Conservation (phyloP, 2,888 invertebrate genomes). For the Lasioglossum calceatum region DNA sequence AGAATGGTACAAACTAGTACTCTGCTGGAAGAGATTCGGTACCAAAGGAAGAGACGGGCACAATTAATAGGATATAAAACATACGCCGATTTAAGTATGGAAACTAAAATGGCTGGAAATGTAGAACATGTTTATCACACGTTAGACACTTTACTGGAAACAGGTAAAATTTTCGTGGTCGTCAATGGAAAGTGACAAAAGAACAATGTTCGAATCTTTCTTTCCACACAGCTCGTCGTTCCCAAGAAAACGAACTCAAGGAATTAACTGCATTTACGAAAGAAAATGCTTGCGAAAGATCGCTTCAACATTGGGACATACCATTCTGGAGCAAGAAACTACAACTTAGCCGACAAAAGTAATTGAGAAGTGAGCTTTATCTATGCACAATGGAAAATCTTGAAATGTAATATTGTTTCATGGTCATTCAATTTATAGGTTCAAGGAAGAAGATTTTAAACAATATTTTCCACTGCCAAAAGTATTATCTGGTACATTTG, state of each 20-base stretch:
- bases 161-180: slow-evolving; percentile 79
- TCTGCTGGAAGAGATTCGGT: slow-evolving; percentile 91
- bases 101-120: slow-evolving; percentile 96
- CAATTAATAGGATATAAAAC: slow-evolving; percentile 91
- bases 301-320: slow-evolving; percentile 93
- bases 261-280: slow-evolving; percentile 88
- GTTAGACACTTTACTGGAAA: slow-evolving; percentile 88
- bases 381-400: background rate
- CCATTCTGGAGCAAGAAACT: slow-evolving; percentile 95
- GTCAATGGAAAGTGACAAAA: background rate
- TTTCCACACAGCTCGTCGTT: slow-evolving; percentile 87
- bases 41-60: slow-evolving; percentile 89
- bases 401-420: background rate
- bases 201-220: background rate
- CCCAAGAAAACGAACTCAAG: slow-evolving; percentile 91
- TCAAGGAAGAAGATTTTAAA: slow-evolving; percentile 89
- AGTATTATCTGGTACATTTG: slow-evolving; percentile 92
- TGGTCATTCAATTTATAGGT: slow-evolving; percentile 79
- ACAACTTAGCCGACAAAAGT: slow-evolving; percentile 87
- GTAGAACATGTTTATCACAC: slow-evolving; percentile 90
- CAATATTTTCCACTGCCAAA: slow-evolving; percentile 93
- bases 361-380: slow-evolving; percentile 52
- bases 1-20: slow-evolving; percentile 89
- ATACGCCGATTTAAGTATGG: slow-evolving; percentile 95
- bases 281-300: slow-evolving; percentile 89